A percentile compares a stretch with the other conserved stretches of the same genome.
phyloP scores from a whole-genome alignment of 2,113 vertebrate species.

The Chloropsis cyanopogon region DNA sequence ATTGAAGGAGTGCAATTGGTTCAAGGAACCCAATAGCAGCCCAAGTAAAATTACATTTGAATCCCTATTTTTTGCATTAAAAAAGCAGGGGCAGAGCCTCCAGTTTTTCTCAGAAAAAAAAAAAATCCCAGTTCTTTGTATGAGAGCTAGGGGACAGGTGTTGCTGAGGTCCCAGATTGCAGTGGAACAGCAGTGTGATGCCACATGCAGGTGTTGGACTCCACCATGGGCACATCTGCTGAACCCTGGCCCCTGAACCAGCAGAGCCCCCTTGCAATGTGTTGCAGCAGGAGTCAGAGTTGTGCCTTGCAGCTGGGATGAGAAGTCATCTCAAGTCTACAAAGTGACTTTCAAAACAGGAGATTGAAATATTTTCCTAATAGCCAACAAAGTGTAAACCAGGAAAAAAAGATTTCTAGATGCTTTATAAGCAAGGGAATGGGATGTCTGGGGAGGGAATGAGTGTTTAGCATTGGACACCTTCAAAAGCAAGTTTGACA shows the following conservation, averaged over 20 bases:
- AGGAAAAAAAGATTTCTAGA: neutral
- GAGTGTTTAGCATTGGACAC: neutral
- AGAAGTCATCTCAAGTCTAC: neutral
- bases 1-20: accelerated
- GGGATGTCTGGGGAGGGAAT: neutral
- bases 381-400: neutral
- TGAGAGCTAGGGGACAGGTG: neutral
- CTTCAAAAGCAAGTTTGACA: neutral
- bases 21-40: neutral
- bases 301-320: neutral
- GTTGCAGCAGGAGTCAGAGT: neutral
- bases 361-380: neutral
- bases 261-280: neutral
- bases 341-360: neutral
- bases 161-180: neutral
- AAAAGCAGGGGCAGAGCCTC: neutral
- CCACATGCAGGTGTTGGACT: neutral
- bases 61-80: neutral
- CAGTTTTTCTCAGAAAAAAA: neutral
- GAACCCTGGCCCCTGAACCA: neutral
- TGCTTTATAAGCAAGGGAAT: neutral
- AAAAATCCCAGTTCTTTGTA: neutral
- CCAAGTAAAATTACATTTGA: neutral
- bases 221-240: neutral
- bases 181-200: neutral